Conservation (phyloP, 2,888 invertebrate species). For the Calliopum simillimum region DNA sequence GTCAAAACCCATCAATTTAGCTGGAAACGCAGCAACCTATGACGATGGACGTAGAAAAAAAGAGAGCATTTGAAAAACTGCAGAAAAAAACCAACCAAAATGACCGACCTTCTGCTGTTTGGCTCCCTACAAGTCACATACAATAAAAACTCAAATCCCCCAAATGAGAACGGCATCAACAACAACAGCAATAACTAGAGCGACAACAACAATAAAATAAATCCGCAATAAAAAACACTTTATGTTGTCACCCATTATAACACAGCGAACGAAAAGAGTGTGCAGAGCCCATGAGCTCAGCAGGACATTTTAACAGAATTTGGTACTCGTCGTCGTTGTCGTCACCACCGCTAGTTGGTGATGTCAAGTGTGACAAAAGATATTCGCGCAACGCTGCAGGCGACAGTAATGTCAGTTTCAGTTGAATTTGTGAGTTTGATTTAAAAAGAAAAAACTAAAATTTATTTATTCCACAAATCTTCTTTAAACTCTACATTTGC, state of each 20-base stretch:
- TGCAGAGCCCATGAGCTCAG: background rate
- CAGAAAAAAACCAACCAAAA: background rate
- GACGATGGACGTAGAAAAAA: background rate
- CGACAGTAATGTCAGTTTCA: too few relatives aligned
- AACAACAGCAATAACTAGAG: background rate
- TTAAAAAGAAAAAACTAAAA: too few relatives aligned
- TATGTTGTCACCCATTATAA: slow-evolving; percentile 22
- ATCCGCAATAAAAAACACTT: slow-evolving; percentile 23
- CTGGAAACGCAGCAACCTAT: slow-evolving; percentile 1
- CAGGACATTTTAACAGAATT: background rate
- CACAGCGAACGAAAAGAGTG: background rate
- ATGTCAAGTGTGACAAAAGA: slow-evolving; percentile 5
- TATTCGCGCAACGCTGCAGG: background rate
- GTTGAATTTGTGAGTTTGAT: too few relatives aligned
- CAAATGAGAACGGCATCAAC: slow-evolving; percentile 4
- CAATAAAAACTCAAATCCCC: slow-evolving; percentile 5
- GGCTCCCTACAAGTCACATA: background rate
- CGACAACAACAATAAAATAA: background rate
- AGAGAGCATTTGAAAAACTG: slow-evolving; percentile 5
- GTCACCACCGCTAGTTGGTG: background rate
- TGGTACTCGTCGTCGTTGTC: too few relatives aligned
- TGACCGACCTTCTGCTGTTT: background rate
- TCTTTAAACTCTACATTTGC: too few relatives aligned
- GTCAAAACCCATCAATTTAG: background rate
- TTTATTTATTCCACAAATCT: too few relatives aligned